These are phyloP conservation scores for Clusia tigrina DNA, from an alignment of 2,888 invertebrate genomes.

Conservation along the genomic window DNA sequence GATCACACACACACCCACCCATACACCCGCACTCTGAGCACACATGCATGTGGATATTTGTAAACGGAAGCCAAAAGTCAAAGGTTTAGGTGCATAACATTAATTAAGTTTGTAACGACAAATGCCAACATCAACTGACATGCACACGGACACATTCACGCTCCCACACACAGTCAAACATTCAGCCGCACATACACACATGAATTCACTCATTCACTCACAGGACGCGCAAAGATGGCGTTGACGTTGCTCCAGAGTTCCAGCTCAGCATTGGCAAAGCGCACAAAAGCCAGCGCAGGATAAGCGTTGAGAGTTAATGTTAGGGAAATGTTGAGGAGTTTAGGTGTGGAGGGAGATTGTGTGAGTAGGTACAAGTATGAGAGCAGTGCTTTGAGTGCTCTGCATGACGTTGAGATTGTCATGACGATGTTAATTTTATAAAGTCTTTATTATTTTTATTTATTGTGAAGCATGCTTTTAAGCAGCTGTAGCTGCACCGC, in stretches of 20 bases:
- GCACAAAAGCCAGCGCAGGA: not conserved
- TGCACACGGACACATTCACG: slow-evolving; percentile 20
- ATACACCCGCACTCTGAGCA: too few species aligned
- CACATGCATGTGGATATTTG: too few species aligned
- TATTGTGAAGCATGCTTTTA: slow-evolving; percentile 24
- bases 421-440: slow-evolving; percentile 35
- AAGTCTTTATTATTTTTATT: slow-evolving; percentile 29
- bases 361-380: too few species aligned
- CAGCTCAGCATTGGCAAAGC: not conserved
- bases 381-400: not conserved
- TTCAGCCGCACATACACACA: too few species aligned
- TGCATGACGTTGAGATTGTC: slow-evolving; percentile 6
- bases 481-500: not conserved
- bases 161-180: too few species aligned
- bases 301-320: not conserved
- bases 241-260: not conserved
- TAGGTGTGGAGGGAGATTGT: too few species aligned
- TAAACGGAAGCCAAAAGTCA: slow-evolving; percentile 14
- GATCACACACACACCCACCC: too few species aligned
- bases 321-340: too few species aligned
- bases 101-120: slow-evolving; percentile 53
- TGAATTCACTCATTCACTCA: not conserved
- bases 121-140: slow-evolving; percentile 32
- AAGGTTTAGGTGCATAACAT: slow-evolving; percentile 46
- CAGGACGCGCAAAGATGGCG: not conserved